A percentile compares a stretch with the other conserved stretches of the same genome.
Evolutionary conservation across 1,140 invertebrate genomes (phyloP).

Genomic region (Pseudomyrmex pallidus): DNA sequence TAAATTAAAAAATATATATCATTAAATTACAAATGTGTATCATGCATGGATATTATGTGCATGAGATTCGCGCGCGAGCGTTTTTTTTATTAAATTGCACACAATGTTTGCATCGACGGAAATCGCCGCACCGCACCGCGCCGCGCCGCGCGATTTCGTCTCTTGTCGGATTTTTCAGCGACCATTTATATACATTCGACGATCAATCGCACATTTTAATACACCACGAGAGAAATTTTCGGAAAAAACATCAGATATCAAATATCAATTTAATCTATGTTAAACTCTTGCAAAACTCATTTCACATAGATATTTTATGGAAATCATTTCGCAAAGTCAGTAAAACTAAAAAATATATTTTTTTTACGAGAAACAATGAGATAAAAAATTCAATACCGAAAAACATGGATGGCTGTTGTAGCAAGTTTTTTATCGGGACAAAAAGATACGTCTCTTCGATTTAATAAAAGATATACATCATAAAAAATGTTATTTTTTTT

Average conservation of each 20-base stretch:
- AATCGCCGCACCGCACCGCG: not conserved
- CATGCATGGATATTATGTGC: constrained; percentile 52
- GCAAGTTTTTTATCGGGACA: not conserved
- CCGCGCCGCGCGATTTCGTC: constrained; percentile 8
- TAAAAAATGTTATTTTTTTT: no score
- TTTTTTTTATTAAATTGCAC: constrained; percentile 58
- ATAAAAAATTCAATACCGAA: constrained; percentile 41
- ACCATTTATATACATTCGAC: constrained; percentile 42
- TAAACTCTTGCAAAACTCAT: constrained; percentile 55
- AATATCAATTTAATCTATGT: constrained; percentile 56
- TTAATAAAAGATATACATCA: constrained; percentile 4
- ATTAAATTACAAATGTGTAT: constrained; percentile 58
- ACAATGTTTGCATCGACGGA: constrained; percentile 52
- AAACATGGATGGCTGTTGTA: constrained; percentile 7
- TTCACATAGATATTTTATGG: constrained; percentile 47
- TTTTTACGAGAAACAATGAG: constrained; percentile 20
- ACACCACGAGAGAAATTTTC: constrained; percentile 44
- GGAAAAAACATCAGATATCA: constrained; percentile 56
- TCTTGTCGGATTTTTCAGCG: constrained; percentile 55
- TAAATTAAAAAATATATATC: constrained; percentile 62
- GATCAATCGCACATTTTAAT: constrained; percentile 52
- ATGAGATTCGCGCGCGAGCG: constrained; percentile 42
- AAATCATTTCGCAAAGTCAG: constrained; percentile 49
- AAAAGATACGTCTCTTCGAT: constrained; percentile 2
- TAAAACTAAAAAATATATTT: constrained; percentile 38